phyloP scores from a whole-genome alignment of 2,113 vertebrate genomes.

The Tylochromis polylepis region DNA sequence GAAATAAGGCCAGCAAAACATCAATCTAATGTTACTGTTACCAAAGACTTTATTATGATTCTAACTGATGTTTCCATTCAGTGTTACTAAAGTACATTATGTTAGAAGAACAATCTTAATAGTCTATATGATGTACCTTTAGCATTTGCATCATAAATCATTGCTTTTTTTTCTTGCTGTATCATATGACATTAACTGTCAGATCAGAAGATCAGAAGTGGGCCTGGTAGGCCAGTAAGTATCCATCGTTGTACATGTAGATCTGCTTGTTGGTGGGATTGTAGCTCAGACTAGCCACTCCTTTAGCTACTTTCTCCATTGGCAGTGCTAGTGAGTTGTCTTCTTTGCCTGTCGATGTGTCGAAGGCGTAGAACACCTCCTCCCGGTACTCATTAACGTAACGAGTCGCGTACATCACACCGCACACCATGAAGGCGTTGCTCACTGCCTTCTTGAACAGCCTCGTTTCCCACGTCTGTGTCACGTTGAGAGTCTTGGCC shows the following conservation, averaged over 20 bases:
- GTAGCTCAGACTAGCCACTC: constrained; percentile 67
- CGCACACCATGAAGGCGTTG: constrained; percentile 86
- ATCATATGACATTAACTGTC: not conserved
- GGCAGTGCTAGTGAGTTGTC: constrained; percentile 38
- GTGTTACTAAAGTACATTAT: not conserved
- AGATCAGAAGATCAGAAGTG: constrained; percentile 22
- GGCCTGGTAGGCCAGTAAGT: constrained; percentile 61
- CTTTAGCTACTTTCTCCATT: constrained; percentile 59
- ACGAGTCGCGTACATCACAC: constrained; percentile 85
- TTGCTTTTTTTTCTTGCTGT: not conserved
- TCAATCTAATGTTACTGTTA: not conserved
- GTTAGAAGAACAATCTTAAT: not conserved
- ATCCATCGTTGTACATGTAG: constrained; percentile 71
- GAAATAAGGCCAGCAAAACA: not conserved
- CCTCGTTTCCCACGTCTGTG: constrained; percentile 81
- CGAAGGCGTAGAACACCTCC: constrained; percentile 88
- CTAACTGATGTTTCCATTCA: not conserved
- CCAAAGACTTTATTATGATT: not conserved
- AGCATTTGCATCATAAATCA: not conserved
- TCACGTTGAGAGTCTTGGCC: constrained; percentile 18
- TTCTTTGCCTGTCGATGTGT: constrained; percentile 72
- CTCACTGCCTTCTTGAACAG: constrained; percentile 76
- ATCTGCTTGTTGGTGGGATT: constrained; percentile 55
- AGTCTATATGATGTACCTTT: not conserved
- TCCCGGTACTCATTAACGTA: constrained; percentile 60